A percentile compares a stretch with the other conserved stretches of the same genome.
phyloP scores from a whole-genome alignment of 2,888 invertebrate species.

The Tetropium fuscum region DNA sequence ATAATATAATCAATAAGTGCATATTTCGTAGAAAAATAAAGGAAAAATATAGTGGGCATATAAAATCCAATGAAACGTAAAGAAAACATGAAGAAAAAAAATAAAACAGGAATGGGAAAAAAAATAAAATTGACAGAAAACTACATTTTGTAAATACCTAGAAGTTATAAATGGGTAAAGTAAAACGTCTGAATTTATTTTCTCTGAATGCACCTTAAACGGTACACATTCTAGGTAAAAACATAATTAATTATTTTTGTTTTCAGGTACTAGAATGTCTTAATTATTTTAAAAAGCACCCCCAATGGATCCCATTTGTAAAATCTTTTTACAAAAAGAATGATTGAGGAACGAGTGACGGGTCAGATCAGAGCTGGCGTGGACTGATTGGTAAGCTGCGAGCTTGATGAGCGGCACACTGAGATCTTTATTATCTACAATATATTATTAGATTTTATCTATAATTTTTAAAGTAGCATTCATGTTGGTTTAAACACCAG shows the following conservation, averaged over 20 bases:
- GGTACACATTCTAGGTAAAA: too few relatives aligned
- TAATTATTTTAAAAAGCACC: constrained; percentile 46
- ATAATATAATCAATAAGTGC: too few relatives aligned
- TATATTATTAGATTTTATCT: constrained; percentile 42
- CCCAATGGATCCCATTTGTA: constrained; percentile 54
- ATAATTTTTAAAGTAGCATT: constrained; percentile 41
- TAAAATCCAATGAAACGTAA: too few relatives aligned
- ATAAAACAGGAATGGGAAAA: too few relatives aligned
- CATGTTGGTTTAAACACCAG: constrained; percentile 29
- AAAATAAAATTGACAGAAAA: too few relatives aligned
- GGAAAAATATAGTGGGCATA: too few relatives aligned
- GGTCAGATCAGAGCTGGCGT: constrained; percentile 55
- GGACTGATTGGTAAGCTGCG: constrained; percentile 65
- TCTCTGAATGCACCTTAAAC: too few relatives aligned
- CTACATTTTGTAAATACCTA: too few relatives aligned
- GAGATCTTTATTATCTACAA: constrained; percentile 63
- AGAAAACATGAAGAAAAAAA: too few relatives aligned
- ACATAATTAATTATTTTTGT: constrained; percentile 45
- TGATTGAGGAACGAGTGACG: constrained; percentile 56
- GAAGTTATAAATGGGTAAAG: too few relatives aligned
- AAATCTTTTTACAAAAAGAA: constrained; percentile 51
- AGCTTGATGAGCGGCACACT: constrained; percentile 61
- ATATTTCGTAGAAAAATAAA: too few relatives aligned
- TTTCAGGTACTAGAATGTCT: constrained; percentile 47
- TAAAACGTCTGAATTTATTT: too few relatives aligned